A percentile compares a stretch with the other conserved stretches of the same genome.
Conservation (phyloP, 2,113 vertebrate genomes). For the Tiliqua scincoides region DNA sequence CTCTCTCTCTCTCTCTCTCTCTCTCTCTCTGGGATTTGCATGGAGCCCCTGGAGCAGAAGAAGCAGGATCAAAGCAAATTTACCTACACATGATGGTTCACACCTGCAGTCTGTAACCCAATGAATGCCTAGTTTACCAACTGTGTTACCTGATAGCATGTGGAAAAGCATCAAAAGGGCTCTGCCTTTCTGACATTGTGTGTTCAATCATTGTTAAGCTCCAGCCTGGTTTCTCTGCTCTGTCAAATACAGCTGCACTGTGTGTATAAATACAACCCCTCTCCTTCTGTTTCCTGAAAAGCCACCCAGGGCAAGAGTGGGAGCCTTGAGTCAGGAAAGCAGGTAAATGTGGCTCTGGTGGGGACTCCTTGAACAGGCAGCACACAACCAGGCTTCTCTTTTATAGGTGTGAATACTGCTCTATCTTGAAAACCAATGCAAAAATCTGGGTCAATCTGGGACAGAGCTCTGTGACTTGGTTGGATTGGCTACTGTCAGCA, state of each 20-base stretch:
- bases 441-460: not conserved
- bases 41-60: too few relatives aligned
- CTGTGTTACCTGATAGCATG: not conserved
- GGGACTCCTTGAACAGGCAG: not conserved
- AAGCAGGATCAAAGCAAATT: not conserved
- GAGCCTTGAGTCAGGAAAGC: not conserved
- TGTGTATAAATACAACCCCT: not conserved
- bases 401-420: not conserved
- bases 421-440: not conserved
- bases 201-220: not conserved
- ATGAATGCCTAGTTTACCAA: not conserved
- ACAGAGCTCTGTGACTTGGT: not conserved
- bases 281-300: not conserved
- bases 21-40: too few relatives aligned
- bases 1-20: too few relatives aligned
- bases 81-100: not conserved
- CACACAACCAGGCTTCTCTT: not conserved
- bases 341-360: not conserved
- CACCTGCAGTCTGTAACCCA: not conserved
- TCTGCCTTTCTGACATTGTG: too few relatives aligned
- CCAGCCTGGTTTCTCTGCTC: not conserved
- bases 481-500: not conserved
- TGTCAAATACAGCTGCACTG: slow-evolving; percentile 1
- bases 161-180: not conserved
- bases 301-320: too few relatives aligned